Base-by-base conservation (phyloP, 2,888 invertebrate species). In the Meteorus cinctellus region DNA sequence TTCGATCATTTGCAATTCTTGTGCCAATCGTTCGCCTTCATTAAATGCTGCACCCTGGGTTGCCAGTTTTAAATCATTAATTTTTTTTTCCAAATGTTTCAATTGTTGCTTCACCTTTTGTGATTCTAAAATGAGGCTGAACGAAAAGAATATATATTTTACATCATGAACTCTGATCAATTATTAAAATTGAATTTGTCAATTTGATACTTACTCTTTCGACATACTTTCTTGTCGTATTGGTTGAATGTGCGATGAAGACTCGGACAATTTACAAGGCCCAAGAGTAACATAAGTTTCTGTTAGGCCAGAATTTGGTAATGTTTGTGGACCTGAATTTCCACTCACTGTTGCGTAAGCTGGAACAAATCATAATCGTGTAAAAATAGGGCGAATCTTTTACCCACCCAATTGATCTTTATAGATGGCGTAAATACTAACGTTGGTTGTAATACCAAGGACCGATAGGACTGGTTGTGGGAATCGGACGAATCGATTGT, bases 61-160 rank as follows among this genome's bases (percentile, higher is more conserved):
- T 14, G 92, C 91, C 75, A 92, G 88, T 90, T 92, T 92, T 78
- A 93, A 88, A 84, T 92, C 92, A 81, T 93, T 92, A 51, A 93
- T 91, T 85, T 93, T 92, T 79, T 92, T 92, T 80, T 93, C 93
- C 75, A 93, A 88, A 83, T 91, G 91, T 72, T 91, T 91, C 66
- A 93, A 85, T 83, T 93, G 93, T 77, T 92, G 90, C 83, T 92
- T 92, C 67, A 93, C 92, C 79, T 92, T 91, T 79, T 93, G 92
- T 36, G 92, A 92, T 84, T 93, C 93, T 24, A 91, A 90, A 45
- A 92, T 88, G 67, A 92, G 86, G 76, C 90, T 91, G 79, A 41
- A 86, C 86, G 27, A 78, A 74, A 67, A 8, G 12, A 41, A 41
- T 12, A 34, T 41, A 41, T 41, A 41, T 12, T 41, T 41, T 41